phyloP scores from a whole-genome alignment of 2,797 vertebrate genomes.

The Brachyrhaphis roseni region DNA sequence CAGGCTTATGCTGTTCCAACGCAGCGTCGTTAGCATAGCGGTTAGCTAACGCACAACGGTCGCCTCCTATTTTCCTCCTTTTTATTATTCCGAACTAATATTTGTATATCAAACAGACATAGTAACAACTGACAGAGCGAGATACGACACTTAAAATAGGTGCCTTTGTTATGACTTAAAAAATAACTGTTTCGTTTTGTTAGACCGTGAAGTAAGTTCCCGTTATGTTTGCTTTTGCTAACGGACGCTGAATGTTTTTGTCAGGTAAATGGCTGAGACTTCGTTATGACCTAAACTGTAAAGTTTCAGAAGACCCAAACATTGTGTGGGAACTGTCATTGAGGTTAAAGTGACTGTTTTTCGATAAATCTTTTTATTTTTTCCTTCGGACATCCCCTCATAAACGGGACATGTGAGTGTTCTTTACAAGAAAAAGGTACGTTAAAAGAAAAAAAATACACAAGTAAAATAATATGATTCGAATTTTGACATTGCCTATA shows the following conservation, averaged over 20 bases:
- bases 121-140: background rate
- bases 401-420: background rate
- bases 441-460: background rate
- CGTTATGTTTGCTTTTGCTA: background rate
- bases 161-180: background rate
- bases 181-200: background rate
- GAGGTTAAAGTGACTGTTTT: background rate
- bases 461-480: background rate
- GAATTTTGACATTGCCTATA: background rate
- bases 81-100: background rate
- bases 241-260: background rate
- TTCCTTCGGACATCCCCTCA: background rate
- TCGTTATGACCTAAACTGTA: background rate
- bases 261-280: background rate
- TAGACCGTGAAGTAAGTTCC: background rate
- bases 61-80: background rate
- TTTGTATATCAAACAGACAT: background rate
- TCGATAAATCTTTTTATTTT: background rate
- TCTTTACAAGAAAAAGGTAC: background rate
- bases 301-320: background rate
- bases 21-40: conserved; percentile 68
- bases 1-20: conserved; percentile 54
- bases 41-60: conserved; percentile 23
- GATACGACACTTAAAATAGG: background rate
- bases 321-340: background rate